phyloP scores from a whole-genome alignment of 2,113 vertebrate species.

The Callaeas wilsoni region DNA sequence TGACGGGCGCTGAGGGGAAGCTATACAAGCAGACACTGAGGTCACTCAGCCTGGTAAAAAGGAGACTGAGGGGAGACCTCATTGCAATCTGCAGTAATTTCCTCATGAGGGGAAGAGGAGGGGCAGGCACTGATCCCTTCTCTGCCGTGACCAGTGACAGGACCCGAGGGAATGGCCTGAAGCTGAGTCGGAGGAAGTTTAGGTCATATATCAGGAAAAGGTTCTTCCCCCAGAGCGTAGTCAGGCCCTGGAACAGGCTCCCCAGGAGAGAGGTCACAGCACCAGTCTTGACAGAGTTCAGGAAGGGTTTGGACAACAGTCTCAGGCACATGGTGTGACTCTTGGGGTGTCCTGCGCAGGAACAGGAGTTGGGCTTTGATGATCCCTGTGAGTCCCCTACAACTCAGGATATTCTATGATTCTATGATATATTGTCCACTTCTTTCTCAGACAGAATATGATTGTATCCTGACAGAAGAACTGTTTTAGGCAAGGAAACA shows the following conservation, averaged over 20 bases:
- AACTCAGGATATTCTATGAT: neutral
- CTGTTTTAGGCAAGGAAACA: neutral
- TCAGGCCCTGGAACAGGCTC: too few relatives aligned
- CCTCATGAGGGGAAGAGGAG: neutral
- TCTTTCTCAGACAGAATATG: neutral
- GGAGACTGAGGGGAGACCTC: neutral
- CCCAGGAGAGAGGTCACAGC: neutral
- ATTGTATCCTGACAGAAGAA: neutral
- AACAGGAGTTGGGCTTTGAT: neutral
- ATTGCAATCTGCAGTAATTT: rapidly evolving
- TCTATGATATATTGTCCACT: neutral
- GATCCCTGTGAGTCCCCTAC: neutral
- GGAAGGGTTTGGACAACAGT: neutral
- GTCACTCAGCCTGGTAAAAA: neutral
- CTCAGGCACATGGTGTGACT: neutral
- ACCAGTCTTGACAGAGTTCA: neutral
- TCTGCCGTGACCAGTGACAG: neutral
- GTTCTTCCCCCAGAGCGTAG: neutral
- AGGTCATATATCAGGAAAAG: too few relatives aligned
- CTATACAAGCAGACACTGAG: neutral
- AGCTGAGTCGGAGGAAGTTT: neutral
- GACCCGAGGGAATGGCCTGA: rapidly evolving
- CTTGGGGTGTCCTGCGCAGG: neutral
- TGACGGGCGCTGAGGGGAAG: neutral
- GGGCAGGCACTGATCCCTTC: neutral